Evolutionary conservation across 2,888 invertebrate species (phyloP), one percentile per base, ranked within the genome.

Genomic region (Pilophorus perplexus): DNA sequence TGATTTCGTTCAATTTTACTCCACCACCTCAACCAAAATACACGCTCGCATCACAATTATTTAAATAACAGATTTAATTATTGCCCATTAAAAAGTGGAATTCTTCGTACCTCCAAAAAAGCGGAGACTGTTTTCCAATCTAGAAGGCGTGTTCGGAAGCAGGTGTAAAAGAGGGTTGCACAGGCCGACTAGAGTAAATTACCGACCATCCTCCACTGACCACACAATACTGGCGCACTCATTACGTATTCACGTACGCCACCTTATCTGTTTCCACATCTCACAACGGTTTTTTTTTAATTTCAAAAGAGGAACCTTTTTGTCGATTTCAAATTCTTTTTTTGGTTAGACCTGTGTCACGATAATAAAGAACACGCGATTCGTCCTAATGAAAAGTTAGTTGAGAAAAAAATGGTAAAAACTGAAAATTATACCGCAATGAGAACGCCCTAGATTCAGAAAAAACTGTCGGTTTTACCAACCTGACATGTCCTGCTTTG

Each of bases 211-310:
- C 52, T 5, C 25, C 28, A 28, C 52, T 52, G 52, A 52, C 52
- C 52, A 52, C 52, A 52, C 52, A 52, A 52, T 52, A 52, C 52
- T 25, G 12, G 28, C 28, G 23, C 52, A 25, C 28, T 52, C 52
- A 52, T 52, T 52, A 23, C 52, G 18, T 52, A 52, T 52, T 52
- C 52, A 52, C 52, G 52, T 52, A 28, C 14, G 28, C 23, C 14
- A 4, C 28, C 16, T 52, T 50, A 50, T 52, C 52, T 52, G 52
- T 52, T 52, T 52, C 33, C 12, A 52, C 52, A 52, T 52, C 52
- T 52, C 52, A 28, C 52, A 52, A 52, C 52, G 28, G 52, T 52
- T 52, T 25, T 52, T 28, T 52, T 28, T 28, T 33, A 33, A 33
- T 33, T 8, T 12, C 33, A 33, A 12, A 33, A 33, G 33, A 12